Conservation (phyloP, 2,113 vertebrate genomes). For the Dipodomys ordii region DNA sequence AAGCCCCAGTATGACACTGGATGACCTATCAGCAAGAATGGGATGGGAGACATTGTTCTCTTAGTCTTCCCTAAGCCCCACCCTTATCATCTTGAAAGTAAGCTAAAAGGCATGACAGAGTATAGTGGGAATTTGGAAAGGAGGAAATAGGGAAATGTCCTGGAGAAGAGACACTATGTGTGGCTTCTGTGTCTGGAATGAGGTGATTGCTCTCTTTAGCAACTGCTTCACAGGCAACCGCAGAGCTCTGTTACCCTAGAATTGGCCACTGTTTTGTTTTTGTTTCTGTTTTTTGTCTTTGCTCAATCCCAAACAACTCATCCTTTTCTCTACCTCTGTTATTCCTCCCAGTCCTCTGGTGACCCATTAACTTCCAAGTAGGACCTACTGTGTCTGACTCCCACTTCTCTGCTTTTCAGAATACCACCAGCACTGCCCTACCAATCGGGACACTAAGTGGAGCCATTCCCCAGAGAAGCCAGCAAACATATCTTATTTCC, state of each 20-base stretch:
- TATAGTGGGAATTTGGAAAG: background rate
- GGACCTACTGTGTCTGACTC: background rate
- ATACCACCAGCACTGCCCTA: background rate
- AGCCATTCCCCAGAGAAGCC: background rate
- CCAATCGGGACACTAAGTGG: too few species aligned
- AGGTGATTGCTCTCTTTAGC: background rate
- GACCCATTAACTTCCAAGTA: background rate
- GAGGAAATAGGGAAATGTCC: background rate
- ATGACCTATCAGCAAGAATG: background rate
- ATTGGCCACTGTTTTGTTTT: background rate
- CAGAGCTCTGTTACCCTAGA: background rate
- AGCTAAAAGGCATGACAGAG: background rate
- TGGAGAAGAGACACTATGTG: background rate
- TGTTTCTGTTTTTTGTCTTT: too few species aligned
- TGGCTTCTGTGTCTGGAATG: background rate
- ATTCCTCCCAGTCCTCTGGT: background rate
- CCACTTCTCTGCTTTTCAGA: conserved; percentile 3
- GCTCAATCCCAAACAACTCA: background rate
- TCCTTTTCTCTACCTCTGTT: background rate
- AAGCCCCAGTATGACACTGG: background rate
- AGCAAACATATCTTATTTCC: fast-evolving
- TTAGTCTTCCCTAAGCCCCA: too few species aligned
- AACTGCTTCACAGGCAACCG: background rate
- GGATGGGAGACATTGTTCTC: background rate
- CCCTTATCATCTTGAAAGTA: background rate